Percentiles rank a stretch among this genome's conserved stretches.
These are phyloP conservation scores for Fragum whitleyi DNA, from an alignment of 2,888 invertebrate species.

Conservation along the genomic window DNA sequence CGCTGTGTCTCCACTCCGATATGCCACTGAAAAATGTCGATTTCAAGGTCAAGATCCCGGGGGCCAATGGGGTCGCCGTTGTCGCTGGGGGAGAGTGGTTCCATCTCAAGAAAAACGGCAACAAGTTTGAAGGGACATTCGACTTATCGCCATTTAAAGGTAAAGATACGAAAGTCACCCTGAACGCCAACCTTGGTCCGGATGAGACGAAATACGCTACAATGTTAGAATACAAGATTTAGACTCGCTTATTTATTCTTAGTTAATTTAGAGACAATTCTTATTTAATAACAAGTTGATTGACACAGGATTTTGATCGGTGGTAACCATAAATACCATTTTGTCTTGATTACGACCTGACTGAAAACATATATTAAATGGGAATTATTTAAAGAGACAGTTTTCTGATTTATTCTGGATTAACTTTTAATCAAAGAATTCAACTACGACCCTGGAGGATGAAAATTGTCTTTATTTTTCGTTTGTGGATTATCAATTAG, in stretches of 20 bases:
- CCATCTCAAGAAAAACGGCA: constrained; percentile 81
- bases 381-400: too few species aligned
- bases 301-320: background rate
- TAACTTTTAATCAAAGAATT: too few species aligned
- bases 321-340: too few species aligned
- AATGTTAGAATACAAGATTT: constrained; percentile 82
- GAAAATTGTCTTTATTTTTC: too few species aligned
- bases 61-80: constrained; percentile 82
- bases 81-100: constrained; percentile 83
- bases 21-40: constrained; percentile 65
- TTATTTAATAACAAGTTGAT: background rate
- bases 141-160: constrained; percentile 77
- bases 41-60: constrained; percentile 80
- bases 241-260: constrained; percentile 29
- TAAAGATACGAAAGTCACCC: constrained; percentile 79
- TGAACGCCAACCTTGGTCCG: constrained; percentile 83
- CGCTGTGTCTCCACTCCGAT: constrained; percentile 76
- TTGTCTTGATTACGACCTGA: too few species aligned
- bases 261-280: background rate
- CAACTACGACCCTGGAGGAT: too few species aligned
- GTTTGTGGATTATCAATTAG: too few species aligned
- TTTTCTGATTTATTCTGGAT: too few species aligned
- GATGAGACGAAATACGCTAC: constrained; percentile 84
- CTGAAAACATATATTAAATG: too few species aligned
- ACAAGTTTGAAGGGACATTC: constrained; percentile 80